Base-by-base conservation (phyloP, 2,113 vertebrate species). In the Aythya baeri region DNA sequence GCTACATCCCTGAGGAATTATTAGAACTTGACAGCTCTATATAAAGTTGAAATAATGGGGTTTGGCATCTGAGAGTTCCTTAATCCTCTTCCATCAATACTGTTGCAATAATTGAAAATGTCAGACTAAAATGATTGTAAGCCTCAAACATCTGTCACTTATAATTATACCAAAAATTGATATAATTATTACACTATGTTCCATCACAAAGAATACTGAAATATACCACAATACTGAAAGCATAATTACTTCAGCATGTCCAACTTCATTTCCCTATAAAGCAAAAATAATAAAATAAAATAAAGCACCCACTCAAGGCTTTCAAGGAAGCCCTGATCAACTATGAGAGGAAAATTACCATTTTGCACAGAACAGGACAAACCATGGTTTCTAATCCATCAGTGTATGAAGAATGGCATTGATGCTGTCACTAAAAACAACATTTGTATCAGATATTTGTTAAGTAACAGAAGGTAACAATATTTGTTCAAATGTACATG, bases 31-130 rank as follows among this genome's bases (percentile, higher is more conserved):
- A 97, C 97, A 97, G 96, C 83, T 96, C 83, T 93, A 93, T 74
- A 94, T 97, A 96, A 97, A 97, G 66, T 88, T 97, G 83, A 97
- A 97, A 97, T 97, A 98, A 98, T 97, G 75, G 88, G 26, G 79
- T 97, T 96, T 97, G 97, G 86, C 96, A 96, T 91, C 74, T 89
- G 86, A 97, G 59, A 77, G 57, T 43, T 94, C 87, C 89, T 97
- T 97, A 94, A 96, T 97, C 91, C 85, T 96, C 83, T 95, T 97
- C 90, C 80, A 91, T 97, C 97, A 96, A 95, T 97, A 95, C 22
- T 83, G 66, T 94, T 79, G 77, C 91, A 97, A 96, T 97, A 97
- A 96, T 85, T 97, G 97, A 96, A 97, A 97, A 97, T 95, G 97
- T 94, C 94, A 97, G 63, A 73, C 78, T 96, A 96, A 98, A 98